Conservation (phyloP, 1,140 invertebrate genomes). For the Pectinophora gossypiella region DNA sequence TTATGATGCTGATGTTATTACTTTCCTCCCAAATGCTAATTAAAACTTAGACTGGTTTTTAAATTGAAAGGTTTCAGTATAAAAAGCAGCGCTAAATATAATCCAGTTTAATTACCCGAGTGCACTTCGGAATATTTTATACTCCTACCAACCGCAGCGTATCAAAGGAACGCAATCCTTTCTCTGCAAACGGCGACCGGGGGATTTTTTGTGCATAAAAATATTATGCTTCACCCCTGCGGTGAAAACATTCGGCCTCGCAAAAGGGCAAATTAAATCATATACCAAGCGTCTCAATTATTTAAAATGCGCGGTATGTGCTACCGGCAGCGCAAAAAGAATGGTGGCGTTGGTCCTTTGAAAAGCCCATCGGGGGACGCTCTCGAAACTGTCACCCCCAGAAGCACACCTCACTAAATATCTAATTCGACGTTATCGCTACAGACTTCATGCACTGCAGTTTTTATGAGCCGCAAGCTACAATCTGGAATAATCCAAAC, state of each 20-base stretch:
- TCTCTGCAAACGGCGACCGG: conserved; percentile 13
- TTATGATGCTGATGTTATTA: too few relatives aligned
- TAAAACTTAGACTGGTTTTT: too few relatives aligned
- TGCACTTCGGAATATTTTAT: background rate
- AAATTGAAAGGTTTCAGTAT: too few relatives aligned
- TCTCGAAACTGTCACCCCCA: conserved; percentile 67
- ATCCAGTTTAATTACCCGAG: background rate
- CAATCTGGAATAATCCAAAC: conserved; percentile 31
- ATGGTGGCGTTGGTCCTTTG: conserved; percentile 63
- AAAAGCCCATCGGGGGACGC: conserved; percentile 59
- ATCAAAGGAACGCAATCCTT: conserved; percentile 31
- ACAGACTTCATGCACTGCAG: conserved; percentile 26
- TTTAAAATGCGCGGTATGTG: conserved; percentile 55
- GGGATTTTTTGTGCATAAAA: conserved; percentile 22
- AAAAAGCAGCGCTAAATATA: background rate
- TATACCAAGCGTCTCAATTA: conserved; percentile 62
- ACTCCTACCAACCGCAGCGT: background rate
- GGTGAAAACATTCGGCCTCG: conserved; percentile 34
- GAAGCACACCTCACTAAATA: conserved; percentile 50
- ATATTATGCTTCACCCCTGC: conserved; percentile 29
- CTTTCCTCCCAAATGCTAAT: too few relatives aligned
- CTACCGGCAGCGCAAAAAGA: conserved; percentile 60
- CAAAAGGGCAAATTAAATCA: conserved; percentile 69
- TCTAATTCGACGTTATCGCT: conserved; percentile 31
- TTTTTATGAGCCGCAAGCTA: conserved; percentile 14